Evolutionary conservation across 2,888 invertebrate genomes (phyloP), one percentile per base, ranked within the genome.

Genomic region (Eupithecia subfuscata): DNA sequence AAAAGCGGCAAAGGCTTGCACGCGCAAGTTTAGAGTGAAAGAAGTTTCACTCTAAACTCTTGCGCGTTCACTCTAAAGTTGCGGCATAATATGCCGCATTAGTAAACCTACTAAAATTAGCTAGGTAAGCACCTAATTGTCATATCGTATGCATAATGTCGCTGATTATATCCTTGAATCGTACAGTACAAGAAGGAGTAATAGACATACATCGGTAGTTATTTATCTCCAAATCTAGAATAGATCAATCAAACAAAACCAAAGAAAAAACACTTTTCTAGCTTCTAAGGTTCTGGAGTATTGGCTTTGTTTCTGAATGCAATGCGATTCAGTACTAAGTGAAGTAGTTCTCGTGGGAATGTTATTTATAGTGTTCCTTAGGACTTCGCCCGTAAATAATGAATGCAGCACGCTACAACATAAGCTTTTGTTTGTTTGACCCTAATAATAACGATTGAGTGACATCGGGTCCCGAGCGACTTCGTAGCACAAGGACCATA

Each of bases 391-490:
- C 30, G 43, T 68, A 12, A 40, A 68, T 68, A 68, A 45, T 22
- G 68, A 43, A 68, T 68, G 68, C 22, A 22, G 16, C 68, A 68
- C 40, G 68, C 22, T 25, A 45, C 40, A 25, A 43, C 68, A 43
- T 22, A 68, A 43, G 43, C 25, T n/a, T n/a, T 4, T 22, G 40
- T 56, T 25, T 60, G 60, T 60, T 25, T 45, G 43, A 43, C 68
- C 68, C 68, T 68, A 68, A 43, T 68, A 68, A 68, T 68, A 68
- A 68, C 22, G 68, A 22, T 43, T 45, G 68, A 68, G 68, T 43
- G 68, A 68, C 68, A 68, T 68, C 22, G 16, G 40, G 43, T 25
- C 68, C 25, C 43, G 22, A 45, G 16, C 9, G 68, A 22, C 68
- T 68, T 64, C 14, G 25, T 30, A 64, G 34, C 18, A 12, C 22